Percentiles rank a stretch among this genome's conserved stretches.
These are phyloP conservation scores for Acanthurus tractus DNA, from an alignment of 2,797 vertebrate species.

Conservation along the genomic window DNA sequence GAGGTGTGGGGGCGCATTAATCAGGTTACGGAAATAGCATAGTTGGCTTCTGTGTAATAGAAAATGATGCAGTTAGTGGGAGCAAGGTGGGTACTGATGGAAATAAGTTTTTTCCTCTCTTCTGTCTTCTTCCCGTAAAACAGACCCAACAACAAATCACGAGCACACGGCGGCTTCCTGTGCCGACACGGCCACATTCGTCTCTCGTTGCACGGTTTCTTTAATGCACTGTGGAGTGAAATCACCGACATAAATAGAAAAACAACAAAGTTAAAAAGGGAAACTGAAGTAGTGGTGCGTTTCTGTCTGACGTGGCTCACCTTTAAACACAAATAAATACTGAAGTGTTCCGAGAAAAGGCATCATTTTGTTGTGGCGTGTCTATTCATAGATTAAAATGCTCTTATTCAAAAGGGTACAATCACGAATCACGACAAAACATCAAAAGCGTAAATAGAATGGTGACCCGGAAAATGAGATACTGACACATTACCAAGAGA, in stretches of 20 bases:
- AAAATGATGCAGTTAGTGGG: conserved; percentile 30
- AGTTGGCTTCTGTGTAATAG: conserved; percentile 22
- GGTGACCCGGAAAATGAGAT: conserved; percentile 20
- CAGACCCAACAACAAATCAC: conserved; percentile 9
- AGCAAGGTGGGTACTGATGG: conserved; percentile 24
- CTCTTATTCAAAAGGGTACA: not conserved
- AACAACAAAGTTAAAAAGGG: not conserved
- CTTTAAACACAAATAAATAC: not conserved
- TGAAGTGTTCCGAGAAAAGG: not conserved
- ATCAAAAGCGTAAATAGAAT: not conserved
- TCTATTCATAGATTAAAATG: not conserved
- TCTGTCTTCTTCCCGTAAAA: conserved; percentile 19
- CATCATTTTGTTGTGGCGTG: not conserved
- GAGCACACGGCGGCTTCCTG: conserved; percentile 10
- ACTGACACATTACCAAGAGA: conserved; percentile 7
- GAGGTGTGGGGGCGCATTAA: conserved; percentile 34
- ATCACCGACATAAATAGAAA: not conserved
- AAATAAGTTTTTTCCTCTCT: conserved; percentile 20
- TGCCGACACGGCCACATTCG: not conserved
- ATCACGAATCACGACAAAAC: not conserved
- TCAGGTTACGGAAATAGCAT: conserved; percentile 43
- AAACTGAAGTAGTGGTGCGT: not conserved
- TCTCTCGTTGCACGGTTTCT: not conserved
- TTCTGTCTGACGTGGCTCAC: not conserved
- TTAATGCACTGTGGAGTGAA: not conserved